Base-by-base conservation (phyloP, 1,140 invertebrate genomes). In the Halesus radiatus region DNA sequence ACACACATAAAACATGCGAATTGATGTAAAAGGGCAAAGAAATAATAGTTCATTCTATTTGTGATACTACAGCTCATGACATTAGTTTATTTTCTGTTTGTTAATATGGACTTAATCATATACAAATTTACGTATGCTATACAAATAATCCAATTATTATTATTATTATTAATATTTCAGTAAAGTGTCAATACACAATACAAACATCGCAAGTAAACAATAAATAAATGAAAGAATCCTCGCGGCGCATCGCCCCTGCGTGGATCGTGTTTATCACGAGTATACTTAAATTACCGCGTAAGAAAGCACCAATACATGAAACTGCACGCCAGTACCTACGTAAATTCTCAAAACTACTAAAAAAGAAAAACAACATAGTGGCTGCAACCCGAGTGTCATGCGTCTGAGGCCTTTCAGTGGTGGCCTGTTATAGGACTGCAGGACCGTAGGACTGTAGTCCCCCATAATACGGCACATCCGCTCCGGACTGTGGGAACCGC, bases 401-500 rank as follows among this genome's bases (percentile, higher is more conserved):
- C 72, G 74, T 60, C 77, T 81, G 58, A 50, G 70, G 4, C 72
- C n/a, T 81, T 70, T 37, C 70, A 70, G 72, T 66, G 66, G 68
- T 72, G 68, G 64, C 4, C 32, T 32, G 32, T 32, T n/a, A n/a
- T n/a, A n/a, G 7, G 32, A 7, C 32, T 32, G 5, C 7, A 32
- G 32, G 32, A n/a, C 32, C 7, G 32, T 32, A 32, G 32, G 32
- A 13, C 37, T 45, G 37, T 45, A 13, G 37, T 2, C 37, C 26
- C 26, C 26, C 26, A 29, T 29, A 29, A 29, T 29, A 29, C 26
- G 26, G 26, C 26, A 29, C 26, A 29, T 29, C 26, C 26, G 26
- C 76, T 75, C 79, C 32, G 66, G 60, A 83, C 75, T 83, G 82
- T 83, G 82, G 82, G 82, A 83, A 83, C 76, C 37, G 32, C 8